Evolutionary conservation across 2,797 vertebrate species (phyloP).

Genomic region (Ptychadena robeensis): DNA sequence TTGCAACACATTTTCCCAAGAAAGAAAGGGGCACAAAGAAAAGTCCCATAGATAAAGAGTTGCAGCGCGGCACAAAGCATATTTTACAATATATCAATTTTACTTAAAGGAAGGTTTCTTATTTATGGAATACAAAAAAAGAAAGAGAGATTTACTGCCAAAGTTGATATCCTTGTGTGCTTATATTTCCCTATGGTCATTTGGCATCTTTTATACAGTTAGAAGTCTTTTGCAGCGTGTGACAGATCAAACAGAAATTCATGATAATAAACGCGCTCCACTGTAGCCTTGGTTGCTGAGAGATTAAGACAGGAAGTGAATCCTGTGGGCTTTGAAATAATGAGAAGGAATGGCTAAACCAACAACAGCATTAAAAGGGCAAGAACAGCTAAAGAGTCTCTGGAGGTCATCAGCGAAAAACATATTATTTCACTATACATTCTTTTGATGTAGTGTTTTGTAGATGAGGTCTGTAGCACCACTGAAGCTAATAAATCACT

Average conservation of each 20-base stretch:
- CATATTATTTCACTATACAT: conserved; percentile 72
- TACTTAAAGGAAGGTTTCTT: conserved; percentile 64
- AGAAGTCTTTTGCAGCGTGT: conserved; percentile 65
- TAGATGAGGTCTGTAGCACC: conserved; percentile 67
- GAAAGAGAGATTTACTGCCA: conserved; percentile 66
- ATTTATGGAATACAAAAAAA: conserved; percentile 63
- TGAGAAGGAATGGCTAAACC: conserved; percentile 70
- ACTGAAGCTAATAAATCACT: conserved; percentile 72
- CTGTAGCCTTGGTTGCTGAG: conserved; percentile 66
- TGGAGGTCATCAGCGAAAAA: conserved; percentile 70
- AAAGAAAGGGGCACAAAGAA: conserved; percentile 51
- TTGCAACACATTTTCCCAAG: conserved; percentile 66
- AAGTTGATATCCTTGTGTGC: conserved; percentile 65
- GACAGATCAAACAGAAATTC: conserved; percentile 71
- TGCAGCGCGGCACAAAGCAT: conserved; percentile 60
- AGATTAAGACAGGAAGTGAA: conserved; percentile 73
- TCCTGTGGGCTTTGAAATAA: conserved; percentile 71
- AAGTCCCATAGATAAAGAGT: conserved; percentile 62
- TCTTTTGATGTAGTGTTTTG: conserved; percentile 73
- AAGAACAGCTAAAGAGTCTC: conserved; percentile 71
- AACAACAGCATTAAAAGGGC: conserved; percentile 68
- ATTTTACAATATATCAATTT: conserved; percentile 64
- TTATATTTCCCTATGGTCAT: conserved; percentile 63
- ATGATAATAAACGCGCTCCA: conserved; percentile 68
- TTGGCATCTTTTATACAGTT: conserved; percentile 67